phyloP scores from a whole-genome alignment of 2,888 invertebrate species.

The Diarsia mendica region DNA sequence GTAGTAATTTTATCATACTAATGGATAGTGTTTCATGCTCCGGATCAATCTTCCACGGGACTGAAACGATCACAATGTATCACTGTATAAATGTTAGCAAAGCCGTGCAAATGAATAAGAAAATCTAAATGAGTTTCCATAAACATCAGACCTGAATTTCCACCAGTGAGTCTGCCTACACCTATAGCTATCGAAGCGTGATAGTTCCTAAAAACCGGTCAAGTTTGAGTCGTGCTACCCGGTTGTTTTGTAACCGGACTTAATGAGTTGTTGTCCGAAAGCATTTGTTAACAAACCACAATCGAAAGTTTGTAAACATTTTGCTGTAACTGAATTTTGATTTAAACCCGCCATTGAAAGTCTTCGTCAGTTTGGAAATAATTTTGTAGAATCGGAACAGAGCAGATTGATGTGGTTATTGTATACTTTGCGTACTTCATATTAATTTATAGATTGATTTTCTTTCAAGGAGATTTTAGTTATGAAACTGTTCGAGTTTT shows the following conservation, averaged over 20 bases:
- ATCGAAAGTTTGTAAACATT: conserved; percentile 47
- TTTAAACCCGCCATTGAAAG: conserved; percentile 19
- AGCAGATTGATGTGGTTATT: neutral
- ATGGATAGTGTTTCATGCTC: too few species aligned
- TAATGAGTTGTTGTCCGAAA: conserved; percentile 37
- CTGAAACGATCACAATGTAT: too few species aligned
- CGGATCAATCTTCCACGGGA: too few species aligned
- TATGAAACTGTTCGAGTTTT: neutral
- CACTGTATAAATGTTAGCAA: too few species aligned
- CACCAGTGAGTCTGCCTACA: neutral
- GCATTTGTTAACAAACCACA: conserved; percentile 48
- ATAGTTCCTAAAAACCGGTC: conserved; percentile 9
- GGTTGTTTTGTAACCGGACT: conserved; percentile 15
- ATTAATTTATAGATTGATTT: neutral
- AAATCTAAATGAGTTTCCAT: neutral
- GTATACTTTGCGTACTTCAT: neutral
- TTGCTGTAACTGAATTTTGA: conserved; percentile 22
- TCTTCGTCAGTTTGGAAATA: conserved; percentile 10
- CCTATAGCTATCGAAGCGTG: neutral
- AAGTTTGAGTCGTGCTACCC: conserved; percentile 18
- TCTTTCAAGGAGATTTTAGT: neutral
- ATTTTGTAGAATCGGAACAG: neutral
- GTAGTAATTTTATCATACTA: too few species aligned
- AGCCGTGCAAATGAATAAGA: neutral
- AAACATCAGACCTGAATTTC: neutral